Evolutionary conservation across 2,113 vertebrate genomes (phyloP).

Genomic region (Triplophysa dalaica): DNA sequence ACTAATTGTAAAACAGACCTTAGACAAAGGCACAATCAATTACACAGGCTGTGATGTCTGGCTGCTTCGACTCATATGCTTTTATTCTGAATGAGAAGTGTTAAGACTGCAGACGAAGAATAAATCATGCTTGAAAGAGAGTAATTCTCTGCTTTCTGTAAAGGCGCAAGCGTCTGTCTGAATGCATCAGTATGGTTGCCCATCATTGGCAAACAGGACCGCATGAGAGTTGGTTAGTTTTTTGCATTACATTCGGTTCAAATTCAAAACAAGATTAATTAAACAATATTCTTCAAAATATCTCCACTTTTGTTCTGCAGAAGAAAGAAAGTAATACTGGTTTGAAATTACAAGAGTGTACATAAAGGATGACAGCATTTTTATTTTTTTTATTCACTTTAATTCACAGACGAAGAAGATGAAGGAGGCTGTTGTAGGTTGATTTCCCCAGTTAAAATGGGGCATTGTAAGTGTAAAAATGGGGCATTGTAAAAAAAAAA

Average conservation of each 20-base stretch:
- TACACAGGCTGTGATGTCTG: slow-evolving; percentile 29
- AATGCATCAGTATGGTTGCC: slow-evolving; percentile 9
- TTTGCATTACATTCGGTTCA: not conserved
- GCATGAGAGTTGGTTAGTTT: not conserved
- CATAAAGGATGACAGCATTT: too few species aligned
- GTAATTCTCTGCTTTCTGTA: slow-evolving; percentile 7
- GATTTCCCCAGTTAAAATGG: too few species aligned
- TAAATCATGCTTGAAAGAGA: slow-evolving; percentile 22
- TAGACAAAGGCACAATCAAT: slow-evolving; percentile 43
- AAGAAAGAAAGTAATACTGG: too few species aligned
- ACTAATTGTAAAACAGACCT: slow-evolving; percentile 39
- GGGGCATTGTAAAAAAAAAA: too few species aligned
- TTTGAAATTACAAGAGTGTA: too few species aligned
- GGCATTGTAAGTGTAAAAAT: too few species aligned
- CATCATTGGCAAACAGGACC: not conserved
- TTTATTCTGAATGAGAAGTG: slow-evolving; percentile 30
- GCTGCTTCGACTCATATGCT: slow-evolving; percentile 6
- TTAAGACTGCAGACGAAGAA: slow-evolving; percentile 21
- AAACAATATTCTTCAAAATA: too few species aligned
- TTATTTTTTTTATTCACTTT: too few species aligned
- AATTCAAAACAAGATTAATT: not conserved
- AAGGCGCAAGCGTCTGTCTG: not conserved
- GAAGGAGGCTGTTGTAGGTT: too few species aligned
- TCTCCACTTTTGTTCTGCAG: too few species aligned
- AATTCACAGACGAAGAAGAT: too few species aligned